Conservation (phyloP, 2,113 vertebrate genomes). For the Rhinogobius similis region DNA sequence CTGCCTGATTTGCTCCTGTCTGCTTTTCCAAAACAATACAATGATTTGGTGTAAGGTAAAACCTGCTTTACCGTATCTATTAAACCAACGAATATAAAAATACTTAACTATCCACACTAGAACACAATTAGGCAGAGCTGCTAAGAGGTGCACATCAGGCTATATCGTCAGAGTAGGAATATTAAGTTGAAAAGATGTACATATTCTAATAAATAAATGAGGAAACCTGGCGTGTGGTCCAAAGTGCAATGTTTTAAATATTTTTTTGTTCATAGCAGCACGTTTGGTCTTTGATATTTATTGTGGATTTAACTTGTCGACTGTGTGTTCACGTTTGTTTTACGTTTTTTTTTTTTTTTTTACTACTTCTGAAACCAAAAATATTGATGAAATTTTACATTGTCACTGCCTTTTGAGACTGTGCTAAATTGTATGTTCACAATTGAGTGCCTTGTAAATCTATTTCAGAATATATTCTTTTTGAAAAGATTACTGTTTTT, state of each 20-base stretch:
- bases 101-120: background rate
- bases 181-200: background rate
- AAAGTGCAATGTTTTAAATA: background rate
- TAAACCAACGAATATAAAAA: background rate
- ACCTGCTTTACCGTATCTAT: background rate
- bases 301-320: slow-evolving; percentile 32
- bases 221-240: background rate
- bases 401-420: slow-evolving; percentile 38
- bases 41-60: background rate
- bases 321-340: slow-evolving; percentile 40
- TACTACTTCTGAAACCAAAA: slow-evolving; percentile 66
- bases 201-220: slow-evolving; percentile 1
- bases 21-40: background rate
- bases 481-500: slow-evolving; percentile 9
- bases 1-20: background rate
- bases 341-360: slow-evolving; percentile 44
- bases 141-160: background rate
- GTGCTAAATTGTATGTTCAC: slow-evolving; percentile 31
- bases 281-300: slow-evolving; percentile 29
- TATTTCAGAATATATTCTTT: slow-evolving; percentile 60
- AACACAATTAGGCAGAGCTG: background rate
- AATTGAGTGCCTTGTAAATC: slow-evolving; percentile 52
- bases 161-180: slow-evolving; percentile 16
- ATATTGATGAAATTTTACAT: slow-evolving; percentile 63
- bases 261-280: background rate